Evolutionary conservation across 2,113 vertebrate species (phyloP), one percentile per base, ranked within the genome.

Genomic region (Saguinus imperator): DNA sequence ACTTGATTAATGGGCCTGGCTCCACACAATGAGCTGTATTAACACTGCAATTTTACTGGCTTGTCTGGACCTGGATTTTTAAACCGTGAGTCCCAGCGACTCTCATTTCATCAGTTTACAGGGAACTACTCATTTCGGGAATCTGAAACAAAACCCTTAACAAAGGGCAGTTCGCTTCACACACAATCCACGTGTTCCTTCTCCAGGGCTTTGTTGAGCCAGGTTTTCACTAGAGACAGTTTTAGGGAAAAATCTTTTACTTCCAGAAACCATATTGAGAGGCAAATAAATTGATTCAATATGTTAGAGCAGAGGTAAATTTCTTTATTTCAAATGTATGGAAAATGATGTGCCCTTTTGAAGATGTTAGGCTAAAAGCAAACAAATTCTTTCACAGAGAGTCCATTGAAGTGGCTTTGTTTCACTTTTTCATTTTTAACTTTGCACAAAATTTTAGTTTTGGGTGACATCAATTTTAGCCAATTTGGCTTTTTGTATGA

Each of bases 1-100:
- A 98, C 97, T 94, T 98, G 98, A 98, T 97, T 98, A 98, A 98
- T 96, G 97, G 96, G 76, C 83, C 81, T 64, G 89, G 94, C 80
- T 73, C 89, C 89, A 52, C 25, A 57, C 68, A 94, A 96, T 96
- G 98, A 96, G 98, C 97, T 97, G 86, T 90, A 97, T 92, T 96
- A 96, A 83, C 77, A 89, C 75, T n/a, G 2, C 91, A 97, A 80
- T 77, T 58, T 77, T 86, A 96, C 93, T 89, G 75, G 95, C 57
- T 93, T 64, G 91, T 96, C 32, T 94, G 80, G 37, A 79, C 79
- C 79, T 84, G 37, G 23, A 6, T 72, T 45, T 50, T 89, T 55
- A 58, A 73, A 21, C 95, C 72, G 50, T 10, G 66, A 58, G 57
- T 96, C 29, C 40, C 21, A 11, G 82, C 45, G 61, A 27, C 77